These are phyloP conservation scores for Ptychochromis oligacanthus DNA, from an alignment of 2,113 vertebrate genomes.

Conservation along the genomic window DNA sequence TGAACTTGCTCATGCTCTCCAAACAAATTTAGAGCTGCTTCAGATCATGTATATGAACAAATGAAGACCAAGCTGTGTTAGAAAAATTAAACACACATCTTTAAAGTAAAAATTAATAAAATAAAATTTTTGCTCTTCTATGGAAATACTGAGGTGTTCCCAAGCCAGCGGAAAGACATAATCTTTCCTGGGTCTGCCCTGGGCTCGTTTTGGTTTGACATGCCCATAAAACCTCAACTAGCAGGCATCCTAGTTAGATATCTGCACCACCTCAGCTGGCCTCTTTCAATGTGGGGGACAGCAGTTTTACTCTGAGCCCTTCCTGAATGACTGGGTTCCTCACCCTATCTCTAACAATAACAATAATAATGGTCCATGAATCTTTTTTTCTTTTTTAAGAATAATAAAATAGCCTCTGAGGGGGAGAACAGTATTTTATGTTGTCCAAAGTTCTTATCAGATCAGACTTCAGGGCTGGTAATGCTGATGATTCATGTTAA, in stretches of 20 bases:
- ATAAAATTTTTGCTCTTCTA: too few species aligned
- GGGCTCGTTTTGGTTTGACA: too few species aligned
- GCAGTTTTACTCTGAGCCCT: background rate
- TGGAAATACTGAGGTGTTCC: background rate
- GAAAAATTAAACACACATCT: too few species aligned
- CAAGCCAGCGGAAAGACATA: too few species aligned
- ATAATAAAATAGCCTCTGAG: background rate
- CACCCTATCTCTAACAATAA: background rate
- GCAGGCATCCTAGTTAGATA: background rate
- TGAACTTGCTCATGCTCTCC: background rate
- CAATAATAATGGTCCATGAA: background rate
- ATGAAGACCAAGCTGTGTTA: background rate
- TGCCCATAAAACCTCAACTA: too few species aligned
- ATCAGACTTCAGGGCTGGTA: background rate
- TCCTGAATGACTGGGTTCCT: too few species aligned
- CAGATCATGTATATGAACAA: background rate
- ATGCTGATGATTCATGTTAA: background rate
- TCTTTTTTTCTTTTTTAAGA: background rate
- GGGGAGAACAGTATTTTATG: slow-evolving; percentile 1
- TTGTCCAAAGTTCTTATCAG: background rate
- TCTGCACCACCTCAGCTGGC: background rate
- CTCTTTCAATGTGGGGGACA: background rate
- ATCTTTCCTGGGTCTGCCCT: too few species aligned
- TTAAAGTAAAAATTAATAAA: too few species aligned
- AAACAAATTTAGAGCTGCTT: background rate